phyloP scores from a whole-genome alignment of 2,888 invertebrate genomes.

The Leucoma salicis region DNA sequence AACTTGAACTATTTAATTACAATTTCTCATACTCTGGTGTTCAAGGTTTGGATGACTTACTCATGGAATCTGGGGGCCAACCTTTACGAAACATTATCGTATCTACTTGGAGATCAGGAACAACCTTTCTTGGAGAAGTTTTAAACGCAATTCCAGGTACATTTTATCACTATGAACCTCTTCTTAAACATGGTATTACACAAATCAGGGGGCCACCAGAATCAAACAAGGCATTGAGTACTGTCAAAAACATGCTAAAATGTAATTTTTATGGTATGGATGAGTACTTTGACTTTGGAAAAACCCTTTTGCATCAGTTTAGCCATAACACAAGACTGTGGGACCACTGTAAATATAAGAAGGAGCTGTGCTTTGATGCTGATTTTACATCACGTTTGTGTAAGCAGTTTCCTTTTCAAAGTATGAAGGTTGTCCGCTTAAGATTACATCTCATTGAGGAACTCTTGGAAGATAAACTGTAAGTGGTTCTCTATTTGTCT shows the following conservation, averaged over 20 bases:
- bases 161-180: constrained; percentile 95
- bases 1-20: constrained; percentile 61
- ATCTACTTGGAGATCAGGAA: constrained; percentile 95
- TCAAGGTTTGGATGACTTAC: constrained; percentile 84
- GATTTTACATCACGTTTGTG: constrained; percentile 90
- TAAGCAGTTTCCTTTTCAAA: constrained; percentile 92
- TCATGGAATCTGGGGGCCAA: constrained; percentile 86
- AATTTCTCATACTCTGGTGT: constrained; percentile 63
- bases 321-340: constrained; percentile 93
- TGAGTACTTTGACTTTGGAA: constrained; percentile 90
- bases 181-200: constrained; percentile 90
- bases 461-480: constrained; percentile 87
- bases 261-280: constrained; percentile 89
- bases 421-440: constrained; percentile 92
- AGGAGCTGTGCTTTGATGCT: constrained; percentile 72
- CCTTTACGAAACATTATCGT: constrained; percentile 90
- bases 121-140: constrained; percentile 93
- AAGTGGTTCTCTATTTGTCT: constrained; percentile 62
- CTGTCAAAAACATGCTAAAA: constrained; percentile 87
- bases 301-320: constrained; percentile 89
- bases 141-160: constrained; percentile 92
- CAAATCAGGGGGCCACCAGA: constrained; percentile 90
- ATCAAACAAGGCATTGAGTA: constrained; percentile 85
- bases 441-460: constrained; percentile 87
- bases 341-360: constrained; percentile 87